These are phyloP conservation scores for Gorilla gorilla DNA, from an alignment of 2,113 vertebrate species.

Conservation along the genomic window DNA sequence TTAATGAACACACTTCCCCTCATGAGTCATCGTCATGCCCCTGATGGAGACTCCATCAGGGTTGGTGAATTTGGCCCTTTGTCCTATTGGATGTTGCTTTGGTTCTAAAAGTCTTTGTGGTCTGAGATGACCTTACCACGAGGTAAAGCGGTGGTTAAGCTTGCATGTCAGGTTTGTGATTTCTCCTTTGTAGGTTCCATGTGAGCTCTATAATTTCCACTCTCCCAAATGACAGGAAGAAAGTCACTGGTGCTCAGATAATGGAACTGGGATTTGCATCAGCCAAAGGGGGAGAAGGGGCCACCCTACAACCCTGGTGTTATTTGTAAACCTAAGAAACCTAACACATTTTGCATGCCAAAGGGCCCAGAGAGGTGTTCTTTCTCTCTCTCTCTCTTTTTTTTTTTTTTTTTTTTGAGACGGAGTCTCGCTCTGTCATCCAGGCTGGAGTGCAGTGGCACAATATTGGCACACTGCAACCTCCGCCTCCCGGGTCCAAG, in stretches of 20 bases:
- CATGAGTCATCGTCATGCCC: background rate
- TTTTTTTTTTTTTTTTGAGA: too few relatives aligned
- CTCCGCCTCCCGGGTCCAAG: too few relatives aligned
- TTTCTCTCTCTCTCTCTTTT: background rate
- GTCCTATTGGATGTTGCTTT: background rate
- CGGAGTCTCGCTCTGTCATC: too few relatives aligned
- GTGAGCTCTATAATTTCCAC: background rate
- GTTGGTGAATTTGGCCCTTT: background rate
- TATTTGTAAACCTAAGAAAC: background rate
- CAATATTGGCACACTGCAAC: too few relatives aligned
- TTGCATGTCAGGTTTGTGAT: background rate
- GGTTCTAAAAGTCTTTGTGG: background rate
- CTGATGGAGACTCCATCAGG: too few relatives aligned
- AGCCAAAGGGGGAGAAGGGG: background rate
- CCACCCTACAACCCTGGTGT: background rate
- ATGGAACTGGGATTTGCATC: background rate
- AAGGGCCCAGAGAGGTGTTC: background rate
- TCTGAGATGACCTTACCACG: background rate
- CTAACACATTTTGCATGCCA: background rate
- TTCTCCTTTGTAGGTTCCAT: background rate
- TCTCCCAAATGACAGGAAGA: background rate
- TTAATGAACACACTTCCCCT: background rate
- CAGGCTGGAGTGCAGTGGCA: too few relatives aligned
- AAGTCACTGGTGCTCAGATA: background rate
- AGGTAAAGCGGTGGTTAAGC: background rate